These are phyloP conservation scores for Pheosia gnoma DNA, from an alignment of 2,888 invertebrate genomes.

Conservation along the genomic window DNA sequence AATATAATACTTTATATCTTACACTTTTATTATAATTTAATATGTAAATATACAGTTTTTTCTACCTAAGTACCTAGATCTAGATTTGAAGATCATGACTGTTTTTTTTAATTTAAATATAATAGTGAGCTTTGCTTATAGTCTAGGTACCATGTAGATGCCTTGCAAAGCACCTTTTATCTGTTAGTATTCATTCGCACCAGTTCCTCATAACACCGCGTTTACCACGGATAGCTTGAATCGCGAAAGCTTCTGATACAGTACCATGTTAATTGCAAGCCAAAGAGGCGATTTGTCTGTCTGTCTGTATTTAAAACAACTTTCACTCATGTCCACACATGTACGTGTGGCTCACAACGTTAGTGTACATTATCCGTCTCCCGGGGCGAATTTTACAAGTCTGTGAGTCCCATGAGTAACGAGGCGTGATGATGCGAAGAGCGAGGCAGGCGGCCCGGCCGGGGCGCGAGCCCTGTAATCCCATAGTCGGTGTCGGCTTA, in stretches of 20 bases:
- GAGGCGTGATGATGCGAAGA: slow-evolving; percentile 53
- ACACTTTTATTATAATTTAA: too few species aligned
- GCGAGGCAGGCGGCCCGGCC: slow-evolving; percentile 33
- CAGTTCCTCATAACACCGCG: too few species aligned
- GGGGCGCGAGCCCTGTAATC: slow-evolving; percentile 73
- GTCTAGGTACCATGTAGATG: too few species aligned
- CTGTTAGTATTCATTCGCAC: too few species aligned
- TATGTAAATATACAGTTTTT: too few species aligned
- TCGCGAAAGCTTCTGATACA: neutral
- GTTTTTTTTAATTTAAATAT: too few species aligned
- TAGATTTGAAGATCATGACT: too few species aligned
- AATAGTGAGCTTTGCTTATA: too few species aligned
- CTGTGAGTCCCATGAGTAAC: slow-evolving; percentile 35
- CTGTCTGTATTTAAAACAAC: neutral
- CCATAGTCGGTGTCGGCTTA: slow-evolving; percentile 80
- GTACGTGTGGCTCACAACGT: neutral
- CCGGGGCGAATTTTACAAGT: neutral
- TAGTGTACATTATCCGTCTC: neutral
- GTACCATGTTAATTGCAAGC: too few species aligned
- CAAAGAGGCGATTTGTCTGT: neutral
- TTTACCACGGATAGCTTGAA: neutral
- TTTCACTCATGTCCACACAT: neutral
- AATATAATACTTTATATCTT: too few species aligned
- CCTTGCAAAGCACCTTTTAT: too few species aligned
- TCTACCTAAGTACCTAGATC: too few species aligned